Evolutionary conservation across 2,113 vertebrate species (phyloP).

Genomic region (Pheucticus melanocephalus): DNA sequence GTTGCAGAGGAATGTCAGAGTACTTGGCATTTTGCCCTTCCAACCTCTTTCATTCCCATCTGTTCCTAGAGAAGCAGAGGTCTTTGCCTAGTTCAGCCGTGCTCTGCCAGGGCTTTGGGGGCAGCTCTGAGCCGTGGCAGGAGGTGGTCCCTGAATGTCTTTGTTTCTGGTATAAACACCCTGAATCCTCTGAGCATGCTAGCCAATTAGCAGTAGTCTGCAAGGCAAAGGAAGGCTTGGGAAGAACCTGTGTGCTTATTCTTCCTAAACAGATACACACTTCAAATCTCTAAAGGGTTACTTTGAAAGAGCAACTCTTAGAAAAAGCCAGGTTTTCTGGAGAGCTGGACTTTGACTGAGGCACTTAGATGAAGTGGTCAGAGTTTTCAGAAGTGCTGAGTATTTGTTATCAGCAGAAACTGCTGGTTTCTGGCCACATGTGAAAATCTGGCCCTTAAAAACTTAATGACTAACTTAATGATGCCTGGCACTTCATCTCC

Average conservation of each 20-base stretch:
- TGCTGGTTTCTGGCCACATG: background rate
- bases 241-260: background rate
- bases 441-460: constrained; percentile 14
- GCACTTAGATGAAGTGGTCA: background rate
- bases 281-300: background rate
- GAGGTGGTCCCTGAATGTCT: background rate
- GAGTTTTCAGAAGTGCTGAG: constrained; percentile 10
- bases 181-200: background rate
- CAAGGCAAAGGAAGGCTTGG: background rate
- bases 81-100: background rate
- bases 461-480: constrained; percentile 10
- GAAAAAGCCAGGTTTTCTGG: constrained; percentile 1
- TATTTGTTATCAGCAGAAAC: background rate
- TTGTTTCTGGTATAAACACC: background rate
- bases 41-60: background rate
- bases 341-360: background rate
- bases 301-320: background rate
- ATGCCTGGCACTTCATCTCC: background rate
- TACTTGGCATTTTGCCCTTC: background rate
- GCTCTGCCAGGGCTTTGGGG: rapidly evolving
- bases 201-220: background rate
- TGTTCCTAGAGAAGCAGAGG: background rate
- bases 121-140: background rate
- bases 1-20: constrained; percentile 17
- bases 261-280: background rate